These are phyloP conservation scores for Drosophila parthenogenetica DNA, from an alignment of 2,888 invertebrate genomes.

Conservation along the genomic window DNA sequence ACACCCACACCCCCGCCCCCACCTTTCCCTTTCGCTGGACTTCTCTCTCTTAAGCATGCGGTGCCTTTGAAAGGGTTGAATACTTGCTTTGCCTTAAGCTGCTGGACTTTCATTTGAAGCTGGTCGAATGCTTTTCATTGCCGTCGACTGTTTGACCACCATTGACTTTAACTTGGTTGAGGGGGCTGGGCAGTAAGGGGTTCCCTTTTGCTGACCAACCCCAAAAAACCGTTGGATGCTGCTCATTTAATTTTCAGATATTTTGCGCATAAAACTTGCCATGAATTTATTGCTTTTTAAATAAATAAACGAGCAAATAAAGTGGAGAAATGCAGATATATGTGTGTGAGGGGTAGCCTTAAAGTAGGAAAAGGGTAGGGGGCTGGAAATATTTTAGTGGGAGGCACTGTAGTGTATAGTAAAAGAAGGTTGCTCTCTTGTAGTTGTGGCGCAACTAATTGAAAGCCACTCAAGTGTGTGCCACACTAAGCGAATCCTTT, in stretches of 20 bases:
- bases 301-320: constrained; percentile 82
- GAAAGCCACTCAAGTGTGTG: constrained; percentile 82
- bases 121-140: constrained; percentile 50
- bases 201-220: constrained; percentile 55
- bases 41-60: constrained; percentile 54
- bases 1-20: neutral
- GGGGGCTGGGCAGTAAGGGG: neutral
- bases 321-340: constrained; percentile 62
- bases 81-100: constrained; percentile 41
- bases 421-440: constrained; percentile 32
- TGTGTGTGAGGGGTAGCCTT: neutral
- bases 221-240: constrained; percentile 54
- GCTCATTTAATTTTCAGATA: constrained; percentile 81
- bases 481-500: constrained; percentile 49
- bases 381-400: neutral
- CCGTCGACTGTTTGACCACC: constrained; percentile 60
- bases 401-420: neutral
- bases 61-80: constrained; percentile 67
- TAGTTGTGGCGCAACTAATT: constrained; percentile 81
- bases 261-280: constrained; percentile 79
- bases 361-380: neutral
- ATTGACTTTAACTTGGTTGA: constrained; percentile 59
- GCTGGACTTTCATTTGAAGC: constrained; percentile 45
- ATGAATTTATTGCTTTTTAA: constrained; percentile 83
- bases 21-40: neutral